These are phyloP conservation scores for Cochlearius cochlearius DNA, from an alignment of 2,113 vertebrate species.

Conservation along the genomic window DNA sequence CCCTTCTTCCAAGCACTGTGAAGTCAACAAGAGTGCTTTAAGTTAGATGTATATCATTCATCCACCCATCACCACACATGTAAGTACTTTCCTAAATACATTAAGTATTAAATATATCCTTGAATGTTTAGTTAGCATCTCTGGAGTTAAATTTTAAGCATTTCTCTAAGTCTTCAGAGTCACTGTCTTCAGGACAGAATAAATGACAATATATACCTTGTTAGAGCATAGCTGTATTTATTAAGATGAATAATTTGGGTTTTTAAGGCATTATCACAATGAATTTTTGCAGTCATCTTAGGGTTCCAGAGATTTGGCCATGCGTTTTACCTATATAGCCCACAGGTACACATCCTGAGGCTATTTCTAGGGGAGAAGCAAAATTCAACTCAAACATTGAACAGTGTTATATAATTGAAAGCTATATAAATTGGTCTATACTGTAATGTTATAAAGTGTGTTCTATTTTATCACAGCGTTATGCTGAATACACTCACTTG, in stretches of 20 bases:
- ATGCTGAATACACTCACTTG: neutral
- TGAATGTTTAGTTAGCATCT: neutral
- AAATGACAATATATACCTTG: neutral
- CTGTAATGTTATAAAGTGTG: neutral
- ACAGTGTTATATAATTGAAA: neutral
- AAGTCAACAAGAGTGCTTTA: neutral
- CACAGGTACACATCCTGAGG: neutral
- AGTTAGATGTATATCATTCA: neutral
- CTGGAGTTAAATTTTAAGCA: neutral
- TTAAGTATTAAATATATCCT: neutral
- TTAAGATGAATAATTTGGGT: neutral
- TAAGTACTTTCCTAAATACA: neutral
- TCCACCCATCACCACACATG: neutral
- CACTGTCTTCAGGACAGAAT: neutral
- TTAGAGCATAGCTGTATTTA: neutral
- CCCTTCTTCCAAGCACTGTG: neutral
- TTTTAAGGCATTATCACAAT: neutral
- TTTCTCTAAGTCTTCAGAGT: neutral
- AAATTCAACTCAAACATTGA: neutral
- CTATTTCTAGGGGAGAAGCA: neutral
- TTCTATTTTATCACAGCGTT: neutral
- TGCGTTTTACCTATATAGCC: neutral
- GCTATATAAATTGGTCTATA: neutral
- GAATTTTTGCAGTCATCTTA: neutral
- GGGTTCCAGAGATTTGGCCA: neutral